Evolutionary conservation across 2,113 vertebrate species (phyloP).

Genomic region (Prinia subflava): DNA sequence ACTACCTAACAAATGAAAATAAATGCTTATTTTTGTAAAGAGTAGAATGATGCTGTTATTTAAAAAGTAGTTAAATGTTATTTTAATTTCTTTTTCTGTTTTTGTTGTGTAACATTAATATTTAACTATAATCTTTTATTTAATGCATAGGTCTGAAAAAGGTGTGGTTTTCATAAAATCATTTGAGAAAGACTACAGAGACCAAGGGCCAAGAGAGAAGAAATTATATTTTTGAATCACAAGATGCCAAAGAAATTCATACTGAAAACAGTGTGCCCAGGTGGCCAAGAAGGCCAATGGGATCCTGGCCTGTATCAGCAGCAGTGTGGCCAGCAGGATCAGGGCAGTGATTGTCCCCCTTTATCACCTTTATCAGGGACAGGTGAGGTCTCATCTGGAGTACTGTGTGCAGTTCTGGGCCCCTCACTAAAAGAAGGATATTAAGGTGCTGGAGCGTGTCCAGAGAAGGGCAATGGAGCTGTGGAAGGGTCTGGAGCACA

Average conservation of each 20-base stretch:
- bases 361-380: fast-evolving
- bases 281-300: not conserved
- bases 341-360: fast-evolving
- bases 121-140: not conserved
- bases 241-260: not conserved
- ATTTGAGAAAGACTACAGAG: not conserved
- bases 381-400: fast-evolving
- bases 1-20: not conserved
- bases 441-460: fast-evolving
- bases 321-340: not conserved
- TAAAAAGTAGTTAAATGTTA: not conserved
- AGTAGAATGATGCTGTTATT: not conserved
- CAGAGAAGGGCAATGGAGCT: fast-evolving
- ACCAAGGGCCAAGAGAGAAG: not conserved
- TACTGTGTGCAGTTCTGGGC: too few relatives aligned
- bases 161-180: not conserved
- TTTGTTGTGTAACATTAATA: not conserved
- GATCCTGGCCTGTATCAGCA: not conserved
- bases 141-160: fast-evolving
- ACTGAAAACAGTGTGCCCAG: not conserved
- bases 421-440: too few relatives aligned
- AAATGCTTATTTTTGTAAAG: not conserved
- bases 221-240: not conserved
- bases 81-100: too few relatives aligned
- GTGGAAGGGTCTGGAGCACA: not conserved